Evolutionary conservation across 2,797 vertebrate genomes (phyloP).

Genomic region (Oreortyx pictus): DNA sequence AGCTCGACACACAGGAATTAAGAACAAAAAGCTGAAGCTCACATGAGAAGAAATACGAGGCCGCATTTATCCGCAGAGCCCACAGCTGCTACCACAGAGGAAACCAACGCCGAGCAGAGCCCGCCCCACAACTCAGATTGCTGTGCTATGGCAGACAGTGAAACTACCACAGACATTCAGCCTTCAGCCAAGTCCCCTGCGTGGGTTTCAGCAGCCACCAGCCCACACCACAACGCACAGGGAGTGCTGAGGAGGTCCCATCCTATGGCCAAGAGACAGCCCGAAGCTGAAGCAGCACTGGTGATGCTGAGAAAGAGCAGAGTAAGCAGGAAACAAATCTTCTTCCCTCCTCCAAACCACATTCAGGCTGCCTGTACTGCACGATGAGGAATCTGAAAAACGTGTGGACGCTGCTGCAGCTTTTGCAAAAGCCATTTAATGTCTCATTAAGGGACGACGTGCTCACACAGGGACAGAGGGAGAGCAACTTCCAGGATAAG

Average conservation of each 20-base stretch:
- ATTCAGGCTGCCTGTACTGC: background rate
- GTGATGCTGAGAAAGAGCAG: too few species aligned
- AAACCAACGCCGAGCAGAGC: background rate
- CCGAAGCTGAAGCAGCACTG: background rate
- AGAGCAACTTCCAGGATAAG: too few species aligned
- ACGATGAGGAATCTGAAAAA: background rate
- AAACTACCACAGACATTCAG: background rate
- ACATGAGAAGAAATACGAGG: background rate
- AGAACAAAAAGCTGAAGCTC: background rate
- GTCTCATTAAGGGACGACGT: background rate
- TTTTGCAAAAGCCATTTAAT: background rate
- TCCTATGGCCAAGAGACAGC: background rate
- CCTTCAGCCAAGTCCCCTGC: background rate
- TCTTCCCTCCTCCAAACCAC: background rate
- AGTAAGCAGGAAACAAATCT: accelerated
- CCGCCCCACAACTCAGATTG: background rate
- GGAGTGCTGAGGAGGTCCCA: background rate
- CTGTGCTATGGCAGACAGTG: background rate
- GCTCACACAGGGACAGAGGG: too few species aligned
- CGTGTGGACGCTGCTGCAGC: background rate
- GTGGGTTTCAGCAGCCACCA: background rate
- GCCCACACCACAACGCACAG: accelerated
- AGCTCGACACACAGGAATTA: background rate
- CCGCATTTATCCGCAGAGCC: background rate
- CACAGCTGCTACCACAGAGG: background rate